Base-by-base conservation (phyloP, 2,888 invertebrate species). In the Terebella lapidaria region DNA sequence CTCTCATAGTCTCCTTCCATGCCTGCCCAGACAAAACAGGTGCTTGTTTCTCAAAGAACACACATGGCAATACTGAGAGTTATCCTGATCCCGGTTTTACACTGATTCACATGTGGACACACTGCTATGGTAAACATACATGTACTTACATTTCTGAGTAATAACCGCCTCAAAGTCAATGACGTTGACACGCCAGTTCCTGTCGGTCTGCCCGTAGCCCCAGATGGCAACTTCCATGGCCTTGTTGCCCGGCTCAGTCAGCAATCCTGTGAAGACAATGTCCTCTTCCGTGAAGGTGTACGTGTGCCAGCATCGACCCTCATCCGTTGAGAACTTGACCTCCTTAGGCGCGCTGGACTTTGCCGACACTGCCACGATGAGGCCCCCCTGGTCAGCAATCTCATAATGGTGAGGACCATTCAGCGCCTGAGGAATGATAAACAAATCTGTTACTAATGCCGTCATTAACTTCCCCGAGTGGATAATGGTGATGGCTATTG, bases 271-370 rank as follows among this genome's bases (percentile, higher is more conserved):
- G 45, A 60, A 59, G 1, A 52, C 20, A 20, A 62, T 27, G n/a
- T 62, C 28, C 2, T 78, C 71, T 15, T 68, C 58, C 0, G 79
- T 77, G 64, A 74, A 79, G 27, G 70, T 63, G 64, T 77, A 76
- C 26, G 70, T 70, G 60, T 77, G 75, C 80, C 80, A 80, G 63
- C 80, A 80, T 27, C 70, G 66, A 1, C 80, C 80, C 54, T 75
- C 75, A 59, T 80, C 79, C 5, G 75, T 73, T 20, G 78, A 78
- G 64, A 78, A 80, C 64, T 76, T 77, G 53, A 80, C 59, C 4
- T 65, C 59, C 3, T 71, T 69, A 0, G 75, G 73, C 18, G 56
- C 62, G 1, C 55, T 58, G 10, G 64, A 45, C 2, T 67, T 58
- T 2, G 61, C 54, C 3, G 76, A 70, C 0, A 79, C 66, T 18